phyloP scores from a whole-genome alignment of 2,113 vertebrate species.

The Datnioides undecimradiatus region DNA sequence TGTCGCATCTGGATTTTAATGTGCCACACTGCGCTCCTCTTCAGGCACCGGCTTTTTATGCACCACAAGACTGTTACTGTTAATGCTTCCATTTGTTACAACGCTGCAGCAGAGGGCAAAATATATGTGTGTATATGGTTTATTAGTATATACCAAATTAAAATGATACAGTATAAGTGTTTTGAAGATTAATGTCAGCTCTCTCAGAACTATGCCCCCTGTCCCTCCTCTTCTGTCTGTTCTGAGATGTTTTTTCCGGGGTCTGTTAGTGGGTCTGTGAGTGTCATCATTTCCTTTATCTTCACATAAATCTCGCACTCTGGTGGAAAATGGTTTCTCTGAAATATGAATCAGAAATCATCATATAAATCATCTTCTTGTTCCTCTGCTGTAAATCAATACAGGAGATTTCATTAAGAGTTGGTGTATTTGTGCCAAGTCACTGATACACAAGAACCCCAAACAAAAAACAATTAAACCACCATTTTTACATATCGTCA shows the following conservation, averaged over 20 bases:
- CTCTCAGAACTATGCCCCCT: neutral
- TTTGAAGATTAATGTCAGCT: neutral
- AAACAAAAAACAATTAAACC: too few species aligned
- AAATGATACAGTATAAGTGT: too few species aligned
- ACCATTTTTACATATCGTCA: too few species aligned
- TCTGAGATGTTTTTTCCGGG: constrained; percentile 36
- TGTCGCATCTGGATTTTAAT: constrained; percentile 41
- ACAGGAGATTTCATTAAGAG: neutral
- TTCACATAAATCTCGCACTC: constrained; percentile 68
- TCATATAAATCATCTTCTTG: neutral
- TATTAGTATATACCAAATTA: neutral
- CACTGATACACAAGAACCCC: neutral
- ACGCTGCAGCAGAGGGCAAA: neutral
- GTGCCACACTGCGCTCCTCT: neutral
- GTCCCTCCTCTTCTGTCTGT: constrained; percentile 55
- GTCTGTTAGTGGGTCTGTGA: constrained; percentile 64
- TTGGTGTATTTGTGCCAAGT: neutral
- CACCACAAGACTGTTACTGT: neutral
- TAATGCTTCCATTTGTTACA: neutral
- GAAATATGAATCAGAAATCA: constrained; percentile 27
- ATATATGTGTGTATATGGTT: neutral
- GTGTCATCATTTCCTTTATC: constrained; percentile 73
- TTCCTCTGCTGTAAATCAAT: neutral
- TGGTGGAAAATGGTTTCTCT: constrained; percentile 80
- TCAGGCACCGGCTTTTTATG: constrained; percentile 8